Evolutionary conservation across 2,888 invertebrate genomes (phyloP).

Genomic region (Eupithecia tripunctaria): DNA sequence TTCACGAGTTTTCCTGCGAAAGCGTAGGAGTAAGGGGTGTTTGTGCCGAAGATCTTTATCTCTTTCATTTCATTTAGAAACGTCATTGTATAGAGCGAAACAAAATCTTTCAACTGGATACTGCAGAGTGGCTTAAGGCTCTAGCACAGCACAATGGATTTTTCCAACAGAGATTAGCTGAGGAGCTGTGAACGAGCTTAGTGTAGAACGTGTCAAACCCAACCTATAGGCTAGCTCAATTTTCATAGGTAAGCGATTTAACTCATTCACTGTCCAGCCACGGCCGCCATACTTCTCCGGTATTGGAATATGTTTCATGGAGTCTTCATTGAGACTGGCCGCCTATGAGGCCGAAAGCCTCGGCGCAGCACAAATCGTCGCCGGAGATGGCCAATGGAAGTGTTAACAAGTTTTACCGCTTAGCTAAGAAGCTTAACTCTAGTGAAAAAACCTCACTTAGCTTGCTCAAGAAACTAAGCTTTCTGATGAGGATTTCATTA

Average conservation of each 20-base stretch:
- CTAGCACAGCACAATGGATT: neutral
- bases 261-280: neutral
- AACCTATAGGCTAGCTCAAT: neutral
- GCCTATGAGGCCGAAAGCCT: neutral
- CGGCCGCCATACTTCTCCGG: neutral
- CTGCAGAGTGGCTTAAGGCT: neutral
- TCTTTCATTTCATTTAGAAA: slow-evolving; percentile 4
- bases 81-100: neutral
- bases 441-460: neutral
- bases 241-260: neutral
- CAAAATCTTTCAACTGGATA: neutral
- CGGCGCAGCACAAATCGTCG: neutral
- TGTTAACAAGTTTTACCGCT: neutral
- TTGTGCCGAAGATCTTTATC: neutral
- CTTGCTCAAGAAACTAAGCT: slow-evolving; percentile 2
- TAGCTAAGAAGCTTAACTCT: neutral
- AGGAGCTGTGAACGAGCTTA: neutral
- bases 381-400: neutral
- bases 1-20: slow-evolving; percentile 7
- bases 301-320: neutral
- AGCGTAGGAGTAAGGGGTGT: neutral
- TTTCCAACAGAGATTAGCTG: neutral
- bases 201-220: neutral
- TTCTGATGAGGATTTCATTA: neutral
- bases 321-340: neutral